A percentile compares a stretch with the other conserved stretches of the same genome.
Conservation (phyloP, 2,797 vertebrate genomes). For the Sorex maritimensis region DNA sequence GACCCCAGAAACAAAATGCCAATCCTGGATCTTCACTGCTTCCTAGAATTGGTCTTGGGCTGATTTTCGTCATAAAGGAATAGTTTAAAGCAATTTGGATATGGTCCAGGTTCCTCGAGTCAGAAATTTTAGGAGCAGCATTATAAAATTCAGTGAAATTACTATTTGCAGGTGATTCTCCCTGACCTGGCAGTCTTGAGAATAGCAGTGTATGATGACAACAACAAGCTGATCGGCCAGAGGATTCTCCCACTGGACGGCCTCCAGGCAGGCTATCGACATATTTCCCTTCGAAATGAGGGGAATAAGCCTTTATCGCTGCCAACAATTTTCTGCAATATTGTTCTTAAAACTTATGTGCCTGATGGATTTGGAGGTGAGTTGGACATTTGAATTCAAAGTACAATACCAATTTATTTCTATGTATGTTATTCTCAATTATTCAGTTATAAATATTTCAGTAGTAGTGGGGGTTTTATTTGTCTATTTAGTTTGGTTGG, state of each 20-base stretch:
- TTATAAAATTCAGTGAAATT: slow-evolving; percentile 39
- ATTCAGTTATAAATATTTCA: background rate
- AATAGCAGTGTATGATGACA: slow-evolving; percentile 98
- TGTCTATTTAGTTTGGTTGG: too few species aligned
- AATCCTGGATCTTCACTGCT: background rate
- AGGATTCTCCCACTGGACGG: slow-evolving; percentile 98
- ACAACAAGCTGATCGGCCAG: slow-evolving; percentile 98
- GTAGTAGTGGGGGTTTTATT: too few species aligned
- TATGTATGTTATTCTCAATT: background rate
- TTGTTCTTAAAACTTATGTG: slow-evolving; percentile 99
- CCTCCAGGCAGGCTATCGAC: slow-evolving; percentile 98
- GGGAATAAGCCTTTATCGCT: slow-evolving; percentile 98
- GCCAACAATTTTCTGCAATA: slow-evolving; percentile 99
- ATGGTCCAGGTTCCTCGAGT: slow-evolving; percentile 16
- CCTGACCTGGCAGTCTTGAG: slow-evolving; percentile 98
- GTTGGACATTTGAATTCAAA: background rate
- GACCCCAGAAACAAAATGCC: background rate
- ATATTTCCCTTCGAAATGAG: slow-evolving; percentile 99
- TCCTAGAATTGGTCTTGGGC: background rate
- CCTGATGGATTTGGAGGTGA: slow-evolving; percentile 99
- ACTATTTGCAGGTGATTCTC: slow-evolving; percentile 95
- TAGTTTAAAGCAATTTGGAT: background rate
- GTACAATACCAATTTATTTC: background rate
- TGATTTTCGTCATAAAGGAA: background rate
- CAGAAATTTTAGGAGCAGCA: background rate